A percentile compares a stretch with the other conserved stretches of the same genome.
Conservation (phyloP, 2,797 vertebrate species). For the Megalops cyprinoides region DNA sequence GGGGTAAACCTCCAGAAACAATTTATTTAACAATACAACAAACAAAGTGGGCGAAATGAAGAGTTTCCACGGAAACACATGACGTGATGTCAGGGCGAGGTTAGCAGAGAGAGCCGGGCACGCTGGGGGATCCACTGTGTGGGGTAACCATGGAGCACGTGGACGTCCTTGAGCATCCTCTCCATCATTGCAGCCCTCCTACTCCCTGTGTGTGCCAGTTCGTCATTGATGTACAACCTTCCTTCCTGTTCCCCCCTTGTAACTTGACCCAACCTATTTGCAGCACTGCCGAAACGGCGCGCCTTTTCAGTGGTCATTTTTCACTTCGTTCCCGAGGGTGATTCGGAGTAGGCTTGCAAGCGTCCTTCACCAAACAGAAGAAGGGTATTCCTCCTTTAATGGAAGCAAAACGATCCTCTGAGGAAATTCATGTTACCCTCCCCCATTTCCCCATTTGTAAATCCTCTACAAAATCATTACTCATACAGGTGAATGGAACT, state of each 20-base stretch:
- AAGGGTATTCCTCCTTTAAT: constrained; percentile 31
- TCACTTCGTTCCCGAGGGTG: constrained; percentile 39
- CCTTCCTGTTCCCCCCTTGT: constrained; percentile 10
- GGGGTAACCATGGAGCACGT: not conserved
- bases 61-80: too few relatives aligned
- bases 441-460: too few relatives aligned
- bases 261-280: constrained; percentile 53
- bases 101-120: too few relatives aligned
- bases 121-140: too few relatives aligned
- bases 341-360: constrained; percentile 34
- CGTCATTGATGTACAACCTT: constrained; percentile 13
- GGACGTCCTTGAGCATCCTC: constrained; percentile 1
- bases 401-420: not conserved
- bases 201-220: not conserved
- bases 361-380: constrained; percentile 44
- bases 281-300: constrained; percentile 28
- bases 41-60: too few relatives aligned
- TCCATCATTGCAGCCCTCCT: not conserved
- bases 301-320: constrained; percentile 42
- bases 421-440: too few relatives aligned
- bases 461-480: too few relatives aligned
- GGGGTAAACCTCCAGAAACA: too few relatives aligned
- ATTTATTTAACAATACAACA: too few relatives aligned
- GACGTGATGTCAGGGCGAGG: too few relatives aligned
- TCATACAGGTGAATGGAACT: too few relatives aligned